Conservation (phyloP, 2,797 vertebrate genomes). For the Anabacerthia variegaticeps region DNA sequence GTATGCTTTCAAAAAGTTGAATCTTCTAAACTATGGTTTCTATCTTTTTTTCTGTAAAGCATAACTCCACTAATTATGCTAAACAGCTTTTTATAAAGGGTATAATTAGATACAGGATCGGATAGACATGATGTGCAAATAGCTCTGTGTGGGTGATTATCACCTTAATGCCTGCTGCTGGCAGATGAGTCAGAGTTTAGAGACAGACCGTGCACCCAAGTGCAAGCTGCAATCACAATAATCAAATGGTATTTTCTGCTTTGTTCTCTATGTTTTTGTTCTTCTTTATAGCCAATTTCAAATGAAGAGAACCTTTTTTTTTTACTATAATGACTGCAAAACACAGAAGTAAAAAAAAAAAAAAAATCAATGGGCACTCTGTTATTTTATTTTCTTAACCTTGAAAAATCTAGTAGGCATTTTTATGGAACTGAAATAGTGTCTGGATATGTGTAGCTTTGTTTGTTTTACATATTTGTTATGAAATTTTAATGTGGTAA, state of each 20-base stretch:
- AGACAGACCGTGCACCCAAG: constrained; percentile 14
- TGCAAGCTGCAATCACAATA: constrained; percentile 35
- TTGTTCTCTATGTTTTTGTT: neutral
- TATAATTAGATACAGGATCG: constrained; percentile 62
- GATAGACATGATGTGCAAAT: constrained; percentile 62
- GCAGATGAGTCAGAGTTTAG: constrained; percentile 59
- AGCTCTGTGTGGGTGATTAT: constrained; percentile 68
- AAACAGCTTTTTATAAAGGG: constrained; percentile 59
- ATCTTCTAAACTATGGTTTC: constrained; percentile 33
- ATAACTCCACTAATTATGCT: constrained; percentile 65
- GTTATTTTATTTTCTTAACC: constrained; percentile 23
- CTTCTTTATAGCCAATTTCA: constrained; percentile 24
- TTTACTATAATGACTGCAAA: neutral
- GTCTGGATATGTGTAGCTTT: neutral
- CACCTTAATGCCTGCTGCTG: constrained; percentile 58
- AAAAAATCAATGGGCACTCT: neutral
- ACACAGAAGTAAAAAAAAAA: neutral
- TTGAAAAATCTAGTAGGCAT: neutral
- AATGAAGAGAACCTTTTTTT: neutral
- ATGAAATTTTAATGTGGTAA: neutral
- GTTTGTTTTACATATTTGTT: neutral
- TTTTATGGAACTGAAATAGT: neutral
- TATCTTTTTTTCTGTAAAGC: constrained; percentile 40
- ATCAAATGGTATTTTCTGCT: constrained; percentile 33
- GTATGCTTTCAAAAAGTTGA: constrained; percentile 31